phyloP scores from a whole-genome alignment of 2,113 vertebrate genomes.

The Gymnobelideus leadbeateri region DNA sequence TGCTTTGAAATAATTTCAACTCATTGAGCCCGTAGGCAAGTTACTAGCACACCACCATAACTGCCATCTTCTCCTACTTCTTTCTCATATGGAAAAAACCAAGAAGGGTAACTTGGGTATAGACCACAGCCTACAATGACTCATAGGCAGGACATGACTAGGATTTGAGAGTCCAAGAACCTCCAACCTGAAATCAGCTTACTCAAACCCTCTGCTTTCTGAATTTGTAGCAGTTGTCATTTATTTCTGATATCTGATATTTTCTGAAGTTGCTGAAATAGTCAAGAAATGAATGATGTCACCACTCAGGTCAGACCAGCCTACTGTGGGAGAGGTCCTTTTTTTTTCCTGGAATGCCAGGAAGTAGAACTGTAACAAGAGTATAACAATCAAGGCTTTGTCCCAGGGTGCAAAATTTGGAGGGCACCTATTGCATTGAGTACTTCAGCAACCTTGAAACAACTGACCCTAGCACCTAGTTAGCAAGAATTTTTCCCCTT shows the following conservation, averaged over 20 bases:
- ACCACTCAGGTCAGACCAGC: too few relatives aligned
- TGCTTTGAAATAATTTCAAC: slow-evolving; percentile 30
- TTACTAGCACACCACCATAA: neutral
- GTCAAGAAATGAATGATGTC: neutral
- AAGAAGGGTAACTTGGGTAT: neutral
- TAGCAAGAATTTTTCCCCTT: neutral
- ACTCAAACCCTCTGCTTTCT: neutral
- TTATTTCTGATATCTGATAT: neutral
- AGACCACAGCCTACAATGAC: neutral
- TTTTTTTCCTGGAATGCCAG: neutral
- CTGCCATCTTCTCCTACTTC: neutral
- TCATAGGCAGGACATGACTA: neutral
- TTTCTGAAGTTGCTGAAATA: neutral
- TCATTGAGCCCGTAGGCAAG: neutral
- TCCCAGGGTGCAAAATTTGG: neutral
- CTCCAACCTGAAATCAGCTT: slow-evolving; percentile 30
- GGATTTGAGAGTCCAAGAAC: neutral
- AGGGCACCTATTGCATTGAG: neutral
- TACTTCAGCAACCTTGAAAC: neutral
- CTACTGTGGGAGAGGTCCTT: neutral
- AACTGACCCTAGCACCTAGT: neutral
- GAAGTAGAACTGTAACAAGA: neutral
- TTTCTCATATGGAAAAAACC: slow-evolving; percentile 7
- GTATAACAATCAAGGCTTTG: neutral
- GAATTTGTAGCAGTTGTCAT: neutral